Evolutionary conservation across 2,113 vertebrate species (phyloP).

Genomic region (Taurulus bubalis): DNA sequence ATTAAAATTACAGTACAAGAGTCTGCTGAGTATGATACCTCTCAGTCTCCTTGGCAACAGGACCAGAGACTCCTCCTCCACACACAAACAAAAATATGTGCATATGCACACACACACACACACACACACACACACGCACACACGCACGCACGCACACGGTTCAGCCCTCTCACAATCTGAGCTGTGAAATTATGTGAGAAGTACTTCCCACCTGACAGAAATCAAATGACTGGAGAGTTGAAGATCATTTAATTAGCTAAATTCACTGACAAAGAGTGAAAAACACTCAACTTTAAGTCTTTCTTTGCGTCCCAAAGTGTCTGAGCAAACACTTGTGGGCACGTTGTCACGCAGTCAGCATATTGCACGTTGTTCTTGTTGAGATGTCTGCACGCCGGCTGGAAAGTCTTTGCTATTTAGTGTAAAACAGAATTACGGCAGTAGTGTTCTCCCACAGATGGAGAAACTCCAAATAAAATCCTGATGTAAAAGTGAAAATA

Average conservation of each 20-base stretch:
- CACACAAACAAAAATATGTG: constrained; percentile 50
- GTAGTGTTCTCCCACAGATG: background rate
- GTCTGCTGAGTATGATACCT: constrained; percentile 43
- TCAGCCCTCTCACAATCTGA: constrained; percentile 67
- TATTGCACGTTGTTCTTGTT: background rate
- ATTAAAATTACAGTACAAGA: constrained; percentile 46
- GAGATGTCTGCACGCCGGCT: background rate
- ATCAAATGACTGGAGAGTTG: constrained; percentile 23
- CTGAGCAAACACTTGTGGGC: background rate
- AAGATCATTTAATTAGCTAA: constrained; percentile 32
- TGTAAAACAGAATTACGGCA: background rate
- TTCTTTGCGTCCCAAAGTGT: background rate
- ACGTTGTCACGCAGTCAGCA: background rate
- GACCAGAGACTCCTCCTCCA: constrained; percentile 48
- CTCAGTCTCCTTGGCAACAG: constrained; percentile 58
- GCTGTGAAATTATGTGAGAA: constrained; percentile 70
- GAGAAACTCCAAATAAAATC: background rate
- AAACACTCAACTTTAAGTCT: background rate
- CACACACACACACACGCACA: constrained; percentile 27
- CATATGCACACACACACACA: constrained; percentile 2
- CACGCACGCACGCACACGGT: constrained; percentile 22
- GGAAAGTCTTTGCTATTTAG: constrained; percentile 8
- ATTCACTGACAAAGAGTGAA: constrained; percentile 15
- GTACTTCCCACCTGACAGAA: constrained; percentile 59
- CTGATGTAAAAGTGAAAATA: constrained; percentile 7